phyloP scores from a whole-genome alignment of 1,140 invertebrate genomes.

The Medauroidea extradentata region DNA sequence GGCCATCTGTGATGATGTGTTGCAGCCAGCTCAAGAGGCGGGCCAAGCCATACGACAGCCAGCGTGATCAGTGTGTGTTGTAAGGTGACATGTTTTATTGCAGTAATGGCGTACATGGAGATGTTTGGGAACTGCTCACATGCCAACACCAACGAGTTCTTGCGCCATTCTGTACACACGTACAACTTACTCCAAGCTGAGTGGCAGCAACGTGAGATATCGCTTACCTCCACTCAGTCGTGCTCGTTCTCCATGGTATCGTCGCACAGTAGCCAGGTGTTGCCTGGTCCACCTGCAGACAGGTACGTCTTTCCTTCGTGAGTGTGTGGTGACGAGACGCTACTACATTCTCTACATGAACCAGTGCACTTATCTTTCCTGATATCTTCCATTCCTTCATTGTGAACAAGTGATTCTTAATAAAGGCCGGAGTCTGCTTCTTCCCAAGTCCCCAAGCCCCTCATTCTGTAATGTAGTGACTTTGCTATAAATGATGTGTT shows the following conservation, averaged over 20 bases:
- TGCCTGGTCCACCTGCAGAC: neutral
- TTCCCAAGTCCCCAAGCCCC: no score
- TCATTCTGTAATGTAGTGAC: no score
- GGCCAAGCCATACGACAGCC: no score
- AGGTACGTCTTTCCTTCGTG: neutral
- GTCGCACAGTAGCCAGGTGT: constrained; percentile 5
- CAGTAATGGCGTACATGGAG: constrained; percentile 95
- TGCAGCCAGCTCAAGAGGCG: no score
- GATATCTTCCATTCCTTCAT: no score
- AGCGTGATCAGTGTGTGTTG: no score
- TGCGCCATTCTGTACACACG: constrained; percentile 77
- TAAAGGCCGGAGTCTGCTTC: no score
- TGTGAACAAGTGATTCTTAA: no score
- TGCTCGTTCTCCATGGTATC: constrained; percentile 44
- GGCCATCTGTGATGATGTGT: no score
- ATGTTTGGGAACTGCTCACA: constrained; percentile 81
- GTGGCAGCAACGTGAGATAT: constrained; percentile 60
- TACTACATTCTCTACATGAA: neutral
- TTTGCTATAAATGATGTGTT: no score
- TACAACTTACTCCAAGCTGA: constrained; percentile 64
- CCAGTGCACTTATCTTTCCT: neutral
- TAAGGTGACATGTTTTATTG: constrained; percentile 27
- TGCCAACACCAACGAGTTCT: constrained; percentile 64
- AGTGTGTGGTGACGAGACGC: neutral
- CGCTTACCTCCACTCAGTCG: constrained; percentile 53